Conservation (phyloP, 2,888 invertebrate genomes). For the Lissonota sp. region DNA sequence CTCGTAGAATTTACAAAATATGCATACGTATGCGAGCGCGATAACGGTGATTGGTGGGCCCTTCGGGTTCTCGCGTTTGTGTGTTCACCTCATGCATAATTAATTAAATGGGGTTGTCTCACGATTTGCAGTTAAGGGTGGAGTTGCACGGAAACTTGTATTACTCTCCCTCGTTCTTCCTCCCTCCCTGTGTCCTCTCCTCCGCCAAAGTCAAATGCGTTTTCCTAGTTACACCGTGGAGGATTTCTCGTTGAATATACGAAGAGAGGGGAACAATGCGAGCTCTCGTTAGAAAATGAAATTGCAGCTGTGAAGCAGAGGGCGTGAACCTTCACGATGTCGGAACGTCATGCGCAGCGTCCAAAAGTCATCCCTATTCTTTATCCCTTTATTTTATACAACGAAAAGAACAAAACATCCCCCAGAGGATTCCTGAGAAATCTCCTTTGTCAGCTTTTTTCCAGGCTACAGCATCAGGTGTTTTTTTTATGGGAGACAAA, state of each 20-base stretch:
- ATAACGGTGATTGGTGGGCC: slow-evolving; percentile 74
- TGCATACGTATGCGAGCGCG: slow-evolving; percentile 57
- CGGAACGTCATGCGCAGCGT: slow-evolving; percentile 38
- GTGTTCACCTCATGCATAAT: slow-evolving; percentile 77
- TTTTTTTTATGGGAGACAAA: too few species aligned
- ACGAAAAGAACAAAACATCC: background rate
- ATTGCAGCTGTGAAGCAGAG: slow-evolving; percentile 68
- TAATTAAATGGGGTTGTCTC: slow-evolving; percentile 79
- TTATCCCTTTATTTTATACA: background rate
- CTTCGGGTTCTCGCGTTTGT: slow-evolving; percentile 39
- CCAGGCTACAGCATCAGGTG: too few species aligned
- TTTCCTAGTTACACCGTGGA: slow-evolving; percentile 28
- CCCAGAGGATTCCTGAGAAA: background rate
- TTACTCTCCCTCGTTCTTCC: slow-evolving; percentile 7
- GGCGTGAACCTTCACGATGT: slow-evolving; percentile 49
- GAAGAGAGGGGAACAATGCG: slow-evolving; percentile 57
- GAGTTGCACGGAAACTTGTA: slow-evolving; percentile 67
- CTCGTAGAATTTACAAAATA: slow-evolving; percentile 39
- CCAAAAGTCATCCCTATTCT: slow-evolving; percentile 10
- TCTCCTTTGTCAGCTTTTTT: background rate
- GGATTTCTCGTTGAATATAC: slow-evolving; percentile 43
- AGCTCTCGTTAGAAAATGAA: slow-evolving; percentile 75
- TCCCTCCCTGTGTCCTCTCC: background rate
- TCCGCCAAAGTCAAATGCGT: slow-evolving; percentile 15
- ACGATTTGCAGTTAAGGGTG: slow-evolving; percentile 73